A percentile compares a stretch with the other conserved stretches of the same genome.
These are phyloP conservation scores for Papilio polyxenes DNA, from an alignment of 1,140 invertebrate species.

Conservation along the genomic window DNA sequence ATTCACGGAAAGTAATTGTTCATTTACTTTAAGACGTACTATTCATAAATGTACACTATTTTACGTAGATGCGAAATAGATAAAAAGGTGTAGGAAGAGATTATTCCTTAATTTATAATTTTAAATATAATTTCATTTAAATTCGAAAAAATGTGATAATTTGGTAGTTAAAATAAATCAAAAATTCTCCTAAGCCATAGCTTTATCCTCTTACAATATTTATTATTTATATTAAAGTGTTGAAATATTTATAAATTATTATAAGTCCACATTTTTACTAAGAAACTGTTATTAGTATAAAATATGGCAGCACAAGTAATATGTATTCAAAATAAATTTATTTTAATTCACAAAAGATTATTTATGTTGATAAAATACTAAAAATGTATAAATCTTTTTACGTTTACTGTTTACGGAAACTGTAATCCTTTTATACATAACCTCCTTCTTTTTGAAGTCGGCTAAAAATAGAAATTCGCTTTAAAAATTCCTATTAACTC, in stretches of 20 bases:
- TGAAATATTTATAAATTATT: slow-evolving; percentile 18
- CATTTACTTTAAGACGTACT: too few species aligned
- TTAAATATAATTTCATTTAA: background rate
- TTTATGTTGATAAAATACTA: background rate
- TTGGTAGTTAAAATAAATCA: slow-evolving; percentile 6
- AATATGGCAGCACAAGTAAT: background rate
- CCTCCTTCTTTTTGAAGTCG: too few species aligned
- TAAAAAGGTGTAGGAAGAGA: background rate
- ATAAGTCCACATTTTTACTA: slow-evolving; percentile 12
- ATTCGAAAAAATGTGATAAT: background rate
- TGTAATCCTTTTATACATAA: background rate
- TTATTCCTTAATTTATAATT: background rate
- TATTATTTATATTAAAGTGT: slow-evolving; percentile 21
- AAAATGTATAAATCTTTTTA: background rate
- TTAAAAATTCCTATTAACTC: too few species aligned
- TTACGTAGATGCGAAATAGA: background rate
- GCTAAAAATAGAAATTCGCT: too few species aligned
- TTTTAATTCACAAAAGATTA: background rate
- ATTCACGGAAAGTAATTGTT: too few species aligned
- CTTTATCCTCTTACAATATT: background rate
- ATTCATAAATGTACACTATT: too few species aligned
- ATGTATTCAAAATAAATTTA: slow-evolving; percentile 1
- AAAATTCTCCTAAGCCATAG: background rate
- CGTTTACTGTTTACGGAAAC: too few species aligned
- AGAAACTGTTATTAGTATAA: slow-evolving; percentile 13